Base-by-base conservation (phyloP, 2,888 invertebrate species). In the Agrotis exclamationis region DNA sequence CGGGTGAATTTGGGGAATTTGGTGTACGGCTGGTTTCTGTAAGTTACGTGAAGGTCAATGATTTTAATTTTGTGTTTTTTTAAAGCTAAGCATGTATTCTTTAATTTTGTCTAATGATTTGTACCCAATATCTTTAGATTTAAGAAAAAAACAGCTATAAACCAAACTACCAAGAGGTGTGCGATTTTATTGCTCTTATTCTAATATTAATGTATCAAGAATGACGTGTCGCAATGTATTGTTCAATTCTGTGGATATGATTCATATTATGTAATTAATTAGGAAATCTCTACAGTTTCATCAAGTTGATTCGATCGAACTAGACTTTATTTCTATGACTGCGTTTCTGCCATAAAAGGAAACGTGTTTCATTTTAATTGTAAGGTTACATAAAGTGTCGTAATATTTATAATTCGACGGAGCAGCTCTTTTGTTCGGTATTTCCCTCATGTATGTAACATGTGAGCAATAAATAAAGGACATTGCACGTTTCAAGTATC, bases 241-340 rank as follows among this genome's bases (percentile, higher is more conserved):
- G 45, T 63, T 67, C 20, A 39, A 56, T 62, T 65, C 53, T 59
- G 72, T 68, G 33, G n/a, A 76, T 76, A 68, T 70, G 68, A 74
- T 74, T 70, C 44, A 60, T 20, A 33, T 76, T 79, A 76, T 68
- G 73, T 70, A 72, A 82, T 70, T 67, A 54, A 69, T 72, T 81
- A 68, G 39, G 74, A 72, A 79, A 81, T 68, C 57, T 56, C 63
- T 57, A 64, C 44, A 70, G 65, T 83, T 84, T 69, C 75, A 69
- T 71, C 73, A 73, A 69, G 24, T 65, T 51, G 18, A 44, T 57
- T 58, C n/a, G 18, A 67, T 60, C 50, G 16, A 45, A 65, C 22
- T 58, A 74, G 28, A 20, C 18, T 54, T 45, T 68, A 66, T 59
- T 63, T 54, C 64, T 65, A 58, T 54, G 50, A 20, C 33, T 74